Evolutionary conservation across 2,797 vertebrate genomes (phyloP).

Genomic region (Holocentrus rufus): DNA sequence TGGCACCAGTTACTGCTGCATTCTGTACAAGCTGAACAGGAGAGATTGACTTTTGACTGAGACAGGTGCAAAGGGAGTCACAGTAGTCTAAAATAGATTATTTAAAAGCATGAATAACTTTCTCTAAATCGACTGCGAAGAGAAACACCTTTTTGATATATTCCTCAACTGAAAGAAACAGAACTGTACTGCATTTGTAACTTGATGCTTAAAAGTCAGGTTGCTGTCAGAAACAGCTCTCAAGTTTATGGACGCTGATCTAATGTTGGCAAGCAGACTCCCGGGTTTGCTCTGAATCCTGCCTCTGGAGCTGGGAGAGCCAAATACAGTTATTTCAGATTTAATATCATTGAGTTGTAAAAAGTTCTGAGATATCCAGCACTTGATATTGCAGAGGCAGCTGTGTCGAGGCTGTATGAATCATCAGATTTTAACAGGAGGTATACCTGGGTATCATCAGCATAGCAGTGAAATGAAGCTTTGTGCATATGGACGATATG

Average conservation of each 20-base stretch:
- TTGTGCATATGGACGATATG: no score
- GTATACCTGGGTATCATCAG: neutral
- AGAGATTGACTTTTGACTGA: no score
- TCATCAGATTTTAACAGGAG: no score
- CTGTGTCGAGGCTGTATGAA: neutral
- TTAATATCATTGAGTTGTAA: constrained; percentile 20
- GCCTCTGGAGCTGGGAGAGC: constrained; percentile 11
- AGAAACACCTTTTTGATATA: no score
- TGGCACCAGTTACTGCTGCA: no score
- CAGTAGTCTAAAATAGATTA: no score
- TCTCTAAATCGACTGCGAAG: no score
- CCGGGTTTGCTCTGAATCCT: neutral
- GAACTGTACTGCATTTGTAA: neutral
- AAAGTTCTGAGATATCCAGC: constrained; percentile 6
- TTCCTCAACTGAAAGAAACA: neutral
- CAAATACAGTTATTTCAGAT: constrained; percentile 24
- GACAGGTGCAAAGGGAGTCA: no score
- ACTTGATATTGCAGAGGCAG: neutral
- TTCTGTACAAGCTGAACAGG: no score
- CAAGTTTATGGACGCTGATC: constrained; percentile 3
- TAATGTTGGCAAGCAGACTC: neutral
- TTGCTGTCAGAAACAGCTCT: constrained; percentile 17
- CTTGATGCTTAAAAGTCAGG: neutral
- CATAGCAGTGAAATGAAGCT: neutral
- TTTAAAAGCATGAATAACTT: no score